These are phyloP conservation scores for Vanessa atalanta DNA, from an alignment of 1,140 invertebrate species.

Conservation along the genomic window DNA sequence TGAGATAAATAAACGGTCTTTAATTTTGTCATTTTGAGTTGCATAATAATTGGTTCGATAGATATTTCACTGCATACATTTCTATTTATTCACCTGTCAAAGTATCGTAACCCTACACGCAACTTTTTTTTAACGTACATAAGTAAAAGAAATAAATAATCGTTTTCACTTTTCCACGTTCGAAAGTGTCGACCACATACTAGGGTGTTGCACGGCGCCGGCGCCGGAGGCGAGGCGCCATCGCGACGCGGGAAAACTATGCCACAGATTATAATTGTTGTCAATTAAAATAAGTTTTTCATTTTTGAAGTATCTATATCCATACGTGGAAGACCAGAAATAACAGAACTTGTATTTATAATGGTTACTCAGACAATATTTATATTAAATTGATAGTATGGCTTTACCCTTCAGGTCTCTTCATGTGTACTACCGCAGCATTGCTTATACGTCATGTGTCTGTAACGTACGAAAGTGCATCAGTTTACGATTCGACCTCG, in stretches of 20 bases:
- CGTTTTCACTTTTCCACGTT: slow-evolving; percentile 36
- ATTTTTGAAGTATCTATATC: not conserved
- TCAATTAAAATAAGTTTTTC: slow-evolving; percentile 25
- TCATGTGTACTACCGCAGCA: too few species aligned
- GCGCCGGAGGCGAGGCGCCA: slow-evolving; percentile 35
- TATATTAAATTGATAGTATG: too few species aligned
- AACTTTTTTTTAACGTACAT: not conserved
- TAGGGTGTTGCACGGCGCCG: slow-evolving; percentile 27
- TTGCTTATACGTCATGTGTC: too few species aligned
- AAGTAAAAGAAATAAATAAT: slow-evolving; percentile 35
- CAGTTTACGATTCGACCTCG: too few species aligned
- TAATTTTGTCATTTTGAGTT: too few species aligned
- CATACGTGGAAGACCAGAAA: too few species aligned
- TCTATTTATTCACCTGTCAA: not conserved
- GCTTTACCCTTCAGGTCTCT: too few species aligned
- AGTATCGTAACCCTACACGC: not conserved
- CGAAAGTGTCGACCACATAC: slow-evolving; percentile 25
- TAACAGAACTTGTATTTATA: too few species aligned
- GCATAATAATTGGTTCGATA: too few species aligned
- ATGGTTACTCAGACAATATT: too few species aligned
- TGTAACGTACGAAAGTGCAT: too few species aligned
- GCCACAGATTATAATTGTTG: slow-evolving; percentile 31
- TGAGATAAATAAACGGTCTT: too few species aligned
- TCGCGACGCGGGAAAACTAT: slow-evolving; percentile 37
- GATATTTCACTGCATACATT: not conserved